Conservation (phyloP, 23 tunicate species). For the Corella eumyota region DNA sequence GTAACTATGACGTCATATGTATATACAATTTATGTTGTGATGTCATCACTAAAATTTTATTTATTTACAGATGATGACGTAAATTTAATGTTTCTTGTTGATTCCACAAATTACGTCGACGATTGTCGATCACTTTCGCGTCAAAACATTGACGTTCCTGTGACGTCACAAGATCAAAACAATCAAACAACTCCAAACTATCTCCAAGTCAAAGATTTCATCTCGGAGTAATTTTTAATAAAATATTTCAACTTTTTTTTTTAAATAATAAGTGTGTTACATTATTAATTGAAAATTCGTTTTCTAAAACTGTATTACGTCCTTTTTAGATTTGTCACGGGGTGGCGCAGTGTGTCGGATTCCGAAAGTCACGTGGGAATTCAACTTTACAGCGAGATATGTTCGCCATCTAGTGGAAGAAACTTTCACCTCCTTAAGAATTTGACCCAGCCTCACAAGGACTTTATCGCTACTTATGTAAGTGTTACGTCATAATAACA, state of each 20-base stretch:
- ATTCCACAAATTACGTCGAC: constrained; percentile 66
- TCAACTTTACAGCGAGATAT: constrained; percentile 58
- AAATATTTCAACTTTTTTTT: not conserved
- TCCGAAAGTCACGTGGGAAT: constrained; percentile 25
- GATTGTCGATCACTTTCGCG: constrained; percentile 21
- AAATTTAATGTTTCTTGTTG: constrained; percentile 67
- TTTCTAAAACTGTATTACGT: too few relatives aligned
- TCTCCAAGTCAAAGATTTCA: constrained; percentile 38
- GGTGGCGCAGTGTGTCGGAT: constrained; percentile 32
- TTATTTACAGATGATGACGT: constrained; percentile 16
- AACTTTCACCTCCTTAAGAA: constrained; percentile 31
- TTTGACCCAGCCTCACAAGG: too few relatives aligned
- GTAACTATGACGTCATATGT: not conserved
- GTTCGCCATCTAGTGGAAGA: constrained; percentile 19
- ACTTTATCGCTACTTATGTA: too few relatives aligned
- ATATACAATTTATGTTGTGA: not conserved
- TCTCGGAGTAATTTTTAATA: constrained; percentile 26
- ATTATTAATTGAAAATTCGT: not conserved
- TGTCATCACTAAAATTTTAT: not conserved
- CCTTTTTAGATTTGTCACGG: constrained; percentile 49
- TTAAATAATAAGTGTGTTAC: not conserved
- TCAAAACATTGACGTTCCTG: constrained; percentile 16
- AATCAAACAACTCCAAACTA: constrained; percentile 41
- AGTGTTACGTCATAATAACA: too few relatives aligned
- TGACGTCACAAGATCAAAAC: constrained; percentile 12